Conservation (phyloP, 1,140 invertebrate genomes). For the Drosophila ironensis region DNA sequence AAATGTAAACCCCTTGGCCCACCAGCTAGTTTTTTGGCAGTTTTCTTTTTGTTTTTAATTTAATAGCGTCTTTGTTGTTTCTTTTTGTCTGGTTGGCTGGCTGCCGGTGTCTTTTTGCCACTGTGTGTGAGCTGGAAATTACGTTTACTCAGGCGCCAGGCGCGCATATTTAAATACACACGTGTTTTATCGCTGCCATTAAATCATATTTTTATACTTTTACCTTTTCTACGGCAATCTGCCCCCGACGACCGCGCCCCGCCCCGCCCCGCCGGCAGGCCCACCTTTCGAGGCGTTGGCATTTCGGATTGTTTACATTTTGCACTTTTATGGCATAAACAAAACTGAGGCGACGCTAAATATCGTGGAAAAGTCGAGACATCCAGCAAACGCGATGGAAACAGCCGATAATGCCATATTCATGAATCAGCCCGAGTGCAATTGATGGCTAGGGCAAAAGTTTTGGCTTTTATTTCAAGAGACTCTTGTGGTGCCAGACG, state of each 20-base stretch:
- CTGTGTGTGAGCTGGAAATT: constrained; percentile 69
- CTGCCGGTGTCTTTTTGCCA: constrained; percentile 27
- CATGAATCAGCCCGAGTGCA: constrained; percentile 26
- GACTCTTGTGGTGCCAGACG: constrained; percentile 37
- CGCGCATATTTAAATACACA: constrained; percentile 82
- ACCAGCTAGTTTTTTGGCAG: constrained; percentile 45
- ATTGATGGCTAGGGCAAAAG: constrained; percentile 25
- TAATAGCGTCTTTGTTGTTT: constrained; percentile 76
- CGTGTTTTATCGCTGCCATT: constrained; percentile 82
- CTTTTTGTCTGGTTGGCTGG: constrained; percentile 46
- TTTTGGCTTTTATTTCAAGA: no score
- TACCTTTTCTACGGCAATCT: constrained; percentile 58
- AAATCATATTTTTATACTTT: constrained; percentile 82
- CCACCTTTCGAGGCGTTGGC: constrained; percentile 39
- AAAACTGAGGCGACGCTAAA: constrained; percentile 69
- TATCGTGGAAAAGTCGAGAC: constrained; percentile 61
- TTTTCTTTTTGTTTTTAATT: constrained; percentile 71
- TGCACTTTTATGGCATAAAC: constrained; percentile 79
- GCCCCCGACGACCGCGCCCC: constrained; percentile 3
- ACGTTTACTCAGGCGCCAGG: constrained; percentile 81
- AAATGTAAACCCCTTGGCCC: constrained; percentile 26
- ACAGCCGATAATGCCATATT: background rate
- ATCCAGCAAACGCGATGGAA: constrained; percentile 18
- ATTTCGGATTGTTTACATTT: constrained; percentile 81
- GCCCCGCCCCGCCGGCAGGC: background rate